phyloP scores from a whole-genome alignment of 1,140 invertebrate genomes.

The Heliconius hewitsoni region DNA sequence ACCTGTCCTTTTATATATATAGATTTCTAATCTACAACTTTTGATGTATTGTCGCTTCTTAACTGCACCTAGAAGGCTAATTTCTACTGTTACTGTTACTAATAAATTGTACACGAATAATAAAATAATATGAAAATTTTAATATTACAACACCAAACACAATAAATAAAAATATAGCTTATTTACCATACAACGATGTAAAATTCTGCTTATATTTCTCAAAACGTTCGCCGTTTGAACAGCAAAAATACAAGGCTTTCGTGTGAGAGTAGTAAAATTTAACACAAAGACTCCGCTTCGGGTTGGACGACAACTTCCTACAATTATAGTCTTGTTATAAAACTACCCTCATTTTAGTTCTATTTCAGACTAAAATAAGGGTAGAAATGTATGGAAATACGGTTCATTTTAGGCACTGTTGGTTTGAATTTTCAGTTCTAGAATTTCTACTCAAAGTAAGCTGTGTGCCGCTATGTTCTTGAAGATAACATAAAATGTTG shows the following conservation, averaged over 20 bases:
- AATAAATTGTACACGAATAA: no score
- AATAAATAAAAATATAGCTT: neutral
- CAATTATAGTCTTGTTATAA: constrained; percentile 16
- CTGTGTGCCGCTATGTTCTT: neutral
- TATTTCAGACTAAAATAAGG: neutral
- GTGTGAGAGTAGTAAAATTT: constrained; percentile 8
- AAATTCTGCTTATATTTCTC: neutral
- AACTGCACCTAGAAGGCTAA: no score
- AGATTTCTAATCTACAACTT: no score
- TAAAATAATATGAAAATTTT: no score
- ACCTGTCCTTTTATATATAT: no score
- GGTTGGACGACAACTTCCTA: constrained; percentile 24
- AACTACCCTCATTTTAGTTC: neutral
- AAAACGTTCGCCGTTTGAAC: neutral
- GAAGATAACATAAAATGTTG: constrained; percentile 2
- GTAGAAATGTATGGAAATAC: constrained; percentile 6
- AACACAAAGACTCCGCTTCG: constrained; percentile 15
- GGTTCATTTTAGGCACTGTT: neutral
- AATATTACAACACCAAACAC: neutral
- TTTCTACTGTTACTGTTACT: no score
- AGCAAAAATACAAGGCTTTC: neutral
- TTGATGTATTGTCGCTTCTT: no score
- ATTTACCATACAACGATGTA: neutral
- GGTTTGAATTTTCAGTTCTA: neutral
- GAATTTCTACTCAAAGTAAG: neutral